Conservation (phyloP, 2,888 invertebrate species). For the Scaptomyza caliginosa region DNA sequence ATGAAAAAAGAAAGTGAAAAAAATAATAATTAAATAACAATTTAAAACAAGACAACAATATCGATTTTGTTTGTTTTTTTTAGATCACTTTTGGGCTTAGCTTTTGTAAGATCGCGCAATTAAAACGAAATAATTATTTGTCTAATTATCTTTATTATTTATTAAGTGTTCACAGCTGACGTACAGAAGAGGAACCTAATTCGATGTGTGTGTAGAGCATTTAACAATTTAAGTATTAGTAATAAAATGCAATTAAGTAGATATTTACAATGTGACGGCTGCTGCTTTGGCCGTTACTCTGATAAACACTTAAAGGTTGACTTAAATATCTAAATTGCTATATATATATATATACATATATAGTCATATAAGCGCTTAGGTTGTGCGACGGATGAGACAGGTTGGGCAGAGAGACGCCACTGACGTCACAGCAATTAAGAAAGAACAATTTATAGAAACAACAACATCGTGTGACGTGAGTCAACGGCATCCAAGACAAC, state of each 20-base stretch:
- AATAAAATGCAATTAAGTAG: constrained; percentile 19
- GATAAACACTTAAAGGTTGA: constrained; percentile 34
- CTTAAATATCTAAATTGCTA: constrained; percentile 32
- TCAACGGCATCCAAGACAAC: too few relatives aligned
- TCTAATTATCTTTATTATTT: constrained; percentile 6
- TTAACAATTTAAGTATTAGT: constrained; percentile 19
- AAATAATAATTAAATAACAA: constrained; percentile 76
- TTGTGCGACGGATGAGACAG: constrained; percentile 1
- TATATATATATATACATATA: too few relatives aligned
- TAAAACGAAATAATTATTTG: not conserved
- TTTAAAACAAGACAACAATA: constrained; percentile 50
- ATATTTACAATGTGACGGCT: constrained; percentile 22
- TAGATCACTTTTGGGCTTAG: not conserved
- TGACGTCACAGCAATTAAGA: constrained; percentile 24
- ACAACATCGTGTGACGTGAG: constrained; percentile 8
- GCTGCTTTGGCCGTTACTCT: constrained; percentile 5
- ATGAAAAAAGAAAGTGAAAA: constrained; percentile 38
- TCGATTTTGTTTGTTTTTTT: not conserved
- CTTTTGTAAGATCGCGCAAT: not conserved
- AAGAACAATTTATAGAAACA: too few relatives aligned
- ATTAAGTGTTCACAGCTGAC: constrained; percentile 12
- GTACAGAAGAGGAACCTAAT: constrained; percentile 8
- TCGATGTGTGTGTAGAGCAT: constrained; percentile 1
- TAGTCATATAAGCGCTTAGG: constrained; percentile 14
- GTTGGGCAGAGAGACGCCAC: not conserved